Conservation (phyloP, 2,113 vertebrate species). For the Tupaia chinensis region DNA sequence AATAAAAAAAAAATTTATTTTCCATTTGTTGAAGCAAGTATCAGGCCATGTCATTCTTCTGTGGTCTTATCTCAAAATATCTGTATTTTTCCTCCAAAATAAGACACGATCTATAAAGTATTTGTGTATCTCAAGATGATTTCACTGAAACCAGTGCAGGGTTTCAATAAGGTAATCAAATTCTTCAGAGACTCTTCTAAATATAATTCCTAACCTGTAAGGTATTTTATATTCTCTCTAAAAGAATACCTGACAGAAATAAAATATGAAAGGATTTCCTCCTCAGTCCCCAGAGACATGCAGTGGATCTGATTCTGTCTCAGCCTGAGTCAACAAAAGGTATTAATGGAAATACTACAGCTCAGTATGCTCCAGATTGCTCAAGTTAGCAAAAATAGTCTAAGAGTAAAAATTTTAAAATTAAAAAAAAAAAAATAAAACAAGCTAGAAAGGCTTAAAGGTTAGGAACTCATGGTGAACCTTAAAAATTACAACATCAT, state of each 20-base stretch:
- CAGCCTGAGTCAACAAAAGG: background rate
- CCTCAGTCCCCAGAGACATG: background rate
- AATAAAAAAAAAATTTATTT: background rate
- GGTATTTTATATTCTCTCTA: constrained; percentile 73
- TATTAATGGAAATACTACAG: background rate
- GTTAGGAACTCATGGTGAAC: background rate
- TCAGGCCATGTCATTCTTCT: background rate
- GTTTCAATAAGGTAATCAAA: constrained; percentile 75
- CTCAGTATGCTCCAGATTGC: background rate
- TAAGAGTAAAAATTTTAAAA: background rate
- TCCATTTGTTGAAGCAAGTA: background rate
- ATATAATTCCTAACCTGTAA: constrained; percentile 69
- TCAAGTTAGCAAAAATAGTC: background rate
- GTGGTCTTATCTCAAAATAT: constrained; percentile 21
- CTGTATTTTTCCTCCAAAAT: constrained; percentile 27
- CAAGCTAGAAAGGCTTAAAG: constrained; percentile 41
- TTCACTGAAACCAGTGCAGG: constrained; percentile 56
- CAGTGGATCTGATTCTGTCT: constrained; percentile 24
- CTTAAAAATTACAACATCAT: constrained; percentile 38
- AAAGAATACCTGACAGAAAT: constrained; percentile 71
- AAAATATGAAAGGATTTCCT: constrained; percentile 76
- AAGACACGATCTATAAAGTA: constrained; percentile 18
- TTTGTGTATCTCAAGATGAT: constrained; percentile 38
- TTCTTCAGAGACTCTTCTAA: constrained; percentile 73
- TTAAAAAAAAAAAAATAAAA: background rate